Evolutionary conservation across 2,888 invertebrate species (phyloP).

Genomic region (Macrostomum cliftonense): DNA sequence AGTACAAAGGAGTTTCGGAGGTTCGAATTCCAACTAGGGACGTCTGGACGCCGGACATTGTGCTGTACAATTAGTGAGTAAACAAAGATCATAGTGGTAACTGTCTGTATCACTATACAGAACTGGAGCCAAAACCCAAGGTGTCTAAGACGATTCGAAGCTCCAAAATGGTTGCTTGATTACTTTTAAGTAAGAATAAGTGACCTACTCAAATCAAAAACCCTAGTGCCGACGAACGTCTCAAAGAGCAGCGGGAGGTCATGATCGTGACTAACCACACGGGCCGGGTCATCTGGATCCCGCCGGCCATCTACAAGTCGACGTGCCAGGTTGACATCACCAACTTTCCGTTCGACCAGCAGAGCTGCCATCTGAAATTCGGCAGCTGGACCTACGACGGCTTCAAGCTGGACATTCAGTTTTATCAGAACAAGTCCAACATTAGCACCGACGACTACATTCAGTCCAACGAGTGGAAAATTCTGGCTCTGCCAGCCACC

Average conservation of each 20-base stretch:
- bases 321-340: slow-evolving; percentile 34
- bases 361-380: slow-evolving; percentile 34
- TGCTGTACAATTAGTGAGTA: slow-evolving; percentile 31
- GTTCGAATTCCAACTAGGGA: slow-evolving; percentile 25
- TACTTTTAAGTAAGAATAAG: too few relatives aligned
- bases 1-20: slow-evolving; percentile 24
- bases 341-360: slow-evolving; percentile 35
- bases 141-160: too few relatives aligned
- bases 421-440: slow-evolving; percentile 10
- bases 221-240: slow-evolving; percentile 34
- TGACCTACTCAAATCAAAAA: too few relatives aligned
- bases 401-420: slow-evolving; percentile 10
- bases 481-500: slow-evolving; percentile 23
- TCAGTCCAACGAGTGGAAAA: slow-evolving; percentile 33
- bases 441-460: slow-evolving; percentile 22
- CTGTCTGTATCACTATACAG: too few relatives aligned
- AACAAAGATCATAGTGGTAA: background rate
- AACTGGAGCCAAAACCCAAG: too few relatives aligned
- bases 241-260: slow-evolving; percentile 33
- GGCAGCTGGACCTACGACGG: slow-evolving; percentile 18
- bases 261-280: slow-evolving; percentile 23
- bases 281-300: slow-evolving; percentile 27
- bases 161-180: too few relatives aligned
- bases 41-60: slow-evolving; percentile 34
- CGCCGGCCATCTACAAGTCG: slow-evolving; percentile 32